These are phyloP conservation scores for Caenorhabditis sp. DNA, from an alignment of 2,888 invertebrate genomes.

Conservation along the genomic window DNA sequence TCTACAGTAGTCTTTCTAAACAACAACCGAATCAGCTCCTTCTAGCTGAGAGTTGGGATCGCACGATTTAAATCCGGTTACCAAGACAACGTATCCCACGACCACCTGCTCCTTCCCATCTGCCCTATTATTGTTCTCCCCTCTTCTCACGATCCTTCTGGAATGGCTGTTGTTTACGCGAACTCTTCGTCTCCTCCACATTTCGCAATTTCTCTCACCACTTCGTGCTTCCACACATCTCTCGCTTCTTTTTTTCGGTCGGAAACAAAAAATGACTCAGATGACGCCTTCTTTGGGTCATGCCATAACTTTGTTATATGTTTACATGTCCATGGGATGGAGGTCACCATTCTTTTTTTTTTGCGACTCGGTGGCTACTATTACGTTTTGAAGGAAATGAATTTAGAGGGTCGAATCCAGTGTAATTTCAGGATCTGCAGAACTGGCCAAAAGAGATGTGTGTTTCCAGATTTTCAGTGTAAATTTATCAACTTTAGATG, in stretches of 20 bases:
- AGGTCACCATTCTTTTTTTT: slow-evolving; percentile 6
- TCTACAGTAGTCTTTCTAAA: not conserved
- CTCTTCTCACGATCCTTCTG: slow-evolving; percentile 13
- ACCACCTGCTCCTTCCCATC: not conserved
- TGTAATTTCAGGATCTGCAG: not conserved
- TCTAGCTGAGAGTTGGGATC: not conserved
- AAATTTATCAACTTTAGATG: no score
- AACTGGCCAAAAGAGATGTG: no score
- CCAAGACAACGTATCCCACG: slow-evolving; percentile 9
- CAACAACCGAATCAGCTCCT: not conserved
- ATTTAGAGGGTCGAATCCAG: no score
- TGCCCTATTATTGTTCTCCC: slow-evolving; percentile 8
- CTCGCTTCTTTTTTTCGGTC: slow-evolving; percentile 17
- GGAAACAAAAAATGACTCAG: slow-evolving; percentile 59
- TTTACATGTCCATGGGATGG: slow-evolving; percentile 19
- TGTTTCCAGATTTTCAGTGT: no score
- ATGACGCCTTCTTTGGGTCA: slow-evolving; percentile 22
- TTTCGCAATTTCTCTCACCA: slow-evolving; percentile 42
- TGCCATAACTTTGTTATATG: slow-evolving; percentile 46
- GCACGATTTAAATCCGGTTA: slow-evolving; percentile 1
- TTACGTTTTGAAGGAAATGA: slow-evolving; percentile 1
- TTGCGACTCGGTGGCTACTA: slow-evolving; percentile 19
- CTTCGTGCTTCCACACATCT: slow-evolving; percentile 22
- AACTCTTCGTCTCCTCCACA: slow-evolving; percentile 31
- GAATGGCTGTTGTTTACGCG: slow-evolving; percentile 40